phyloP scores from a whole-genome alignment of 2,797 vertebrate genomes.

The Platyrinchus mystaceus region DNA sequence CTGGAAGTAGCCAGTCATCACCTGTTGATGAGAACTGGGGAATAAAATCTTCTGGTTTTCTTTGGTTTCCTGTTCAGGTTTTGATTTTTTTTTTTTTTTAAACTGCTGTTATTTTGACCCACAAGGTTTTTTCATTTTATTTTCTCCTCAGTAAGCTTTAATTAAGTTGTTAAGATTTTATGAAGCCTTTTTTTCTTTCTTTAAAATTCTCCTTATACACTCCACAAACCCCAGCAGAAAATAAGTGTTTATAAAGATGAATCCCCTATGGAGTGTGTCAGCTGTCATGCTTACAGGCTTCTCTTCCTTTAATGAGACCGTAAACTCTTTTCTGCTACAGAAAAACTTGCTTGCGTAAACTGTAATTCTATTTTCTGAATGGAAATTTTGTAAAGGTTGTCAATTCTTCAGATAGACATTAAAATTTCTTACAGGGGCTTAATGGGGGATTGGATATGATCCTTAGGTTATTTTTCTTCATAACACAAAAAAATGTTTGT shows the following conservation, averaged over 20 bases:
- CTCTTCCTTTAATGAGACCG: neutral
- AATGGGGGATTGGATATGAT: neutral
- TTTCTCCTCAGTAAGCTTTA: neutral
- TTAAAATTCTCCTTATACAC: neutral
- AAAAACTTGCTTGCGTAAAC: neutral
- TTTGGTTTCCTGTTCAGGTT: neutral
- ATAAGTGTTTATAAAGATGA: neutral
- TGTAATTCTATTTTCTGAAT: neutral
- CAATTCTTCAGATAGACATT: neutral
- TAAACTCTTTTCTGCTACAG: neutral
- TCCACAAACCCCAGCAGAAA: neutral
- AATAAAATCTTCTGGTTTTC: neutral
- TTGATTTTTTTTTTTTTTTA: neutral
- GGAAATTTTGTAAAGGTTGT: neutral
- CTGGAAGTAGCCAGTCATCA: neutral
- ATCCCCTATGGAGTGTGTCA: neutral
- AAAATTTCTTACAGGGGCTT: neutral
- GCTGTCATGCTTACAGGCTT: neutral
- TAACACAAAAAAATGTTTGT: neutral
- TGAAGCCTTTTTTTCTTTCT: neutral
- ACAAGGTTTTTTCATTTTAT: neutral
- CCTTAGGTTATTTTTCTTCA: neutral
- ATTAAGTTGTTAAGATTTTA: neutral
- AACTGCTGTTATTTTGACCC: neutral
- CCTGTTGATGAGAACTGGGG: neutral